Evolutionary conservation across 2,888 invertebrate species (phyloP).

Genomic region (Tineola bisselliella): DNA sequence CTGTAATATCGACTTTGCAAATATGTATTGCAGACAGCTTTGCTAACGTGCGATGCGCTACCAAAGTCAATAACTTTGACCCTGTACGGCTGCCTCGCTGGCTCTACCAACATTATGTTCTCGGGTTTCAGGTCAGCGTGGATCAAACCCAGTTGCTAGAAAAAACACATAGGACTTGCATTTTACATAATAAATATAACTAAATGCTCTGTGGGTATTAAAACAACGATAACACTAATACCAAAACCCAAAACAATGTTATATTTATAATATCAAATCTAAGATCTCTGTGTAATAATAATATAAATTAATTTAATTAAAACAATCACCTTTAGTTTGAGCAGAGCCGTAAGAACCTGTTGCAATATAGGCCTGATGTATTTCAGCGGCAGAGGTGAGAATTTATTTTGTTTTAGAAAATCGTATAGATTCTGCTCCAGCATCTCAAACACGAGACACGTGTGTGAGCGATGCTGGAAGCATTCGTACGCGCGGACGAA

Average conservation of each 20-base stretch:
- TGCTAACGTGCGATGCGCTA: slow-evolving; percentile 98
- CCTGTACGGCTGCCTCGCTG: slow-evolving; percentile 95
- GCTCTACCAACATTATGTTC: slow-evolving; percentile 99
- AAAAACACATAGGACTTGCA: slow-evolving; percentile 23
- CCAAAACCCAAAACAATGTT: too few relatives aligned
- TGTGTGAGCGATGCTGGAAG: slow-evolving; percentile 99
- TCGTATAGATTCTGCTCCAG: slow-evolving; percentile 99
- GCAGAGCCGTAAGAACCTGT: slow-evolving; percentile 90
- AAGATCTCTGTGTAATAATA: too few relatives aligned
- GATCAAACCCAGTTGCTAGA: slow-evolving; percentile 96
- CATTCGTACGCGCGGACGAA: slow-evolving; percentile 99
- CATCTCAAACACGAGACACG: slow-evolving; percentile 99
- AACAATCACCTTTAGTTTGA: slow-evolving; percentile 82
- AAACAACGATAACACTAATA: too few relatives aligned
- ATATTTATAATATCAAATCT: too few relatives aligned
- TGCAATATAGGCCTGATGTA: slow-evolving; percentile 99
- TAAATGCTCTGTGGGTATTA: too few relatives aligned
- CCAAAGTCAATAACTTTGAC: slow-evolving; percentile 99
- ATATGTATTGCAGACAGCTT: slow-evolving; percentile 99
- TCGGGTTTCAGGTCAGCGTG: slow-evolving; percentile 99
- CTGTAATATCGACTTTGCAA: slow-evolving; percentile 97
- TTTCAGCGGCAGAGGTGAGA: slow-evolving; percentile 97
- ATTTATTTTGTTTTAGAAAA: slow-evolving; percentile 99
- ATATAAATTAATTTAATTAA: too few relatives aligned
- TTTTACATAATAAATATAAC: too few relatives aligned